Evolutionary conservation across 2,797 vertebrate genomes (phyloP), one percentile per base, ranked within the genome.

Genomic region (Enteromius fasciolatus): DNA sequence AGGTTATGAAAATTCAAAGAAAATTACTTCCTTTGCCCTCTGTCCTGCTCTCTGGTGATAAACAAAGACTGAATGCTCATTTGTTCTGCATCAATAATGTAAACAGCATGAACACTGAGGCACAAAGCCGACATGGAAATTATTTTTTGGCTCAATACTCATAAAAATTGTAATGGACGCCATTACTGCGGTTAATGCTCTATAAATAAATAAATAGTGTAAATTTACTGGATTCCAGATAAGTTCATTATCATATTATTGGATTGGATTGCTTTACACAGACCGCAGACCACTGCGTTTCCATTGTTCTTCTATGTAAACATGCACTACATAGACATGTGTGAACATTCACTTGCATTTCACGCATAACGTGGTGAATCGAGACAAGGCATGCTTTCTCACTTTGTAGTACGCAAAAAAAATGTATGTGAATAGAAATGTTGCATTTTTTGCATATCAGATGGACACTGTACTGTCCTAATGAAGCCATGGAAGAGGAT

Each of bases 211-310:
- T 20, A 61, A 80, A 48, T 31, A 73, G 28, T 33, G 8, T 10
- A 14, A 17, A 28, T 41, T 67, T 57, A 28, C 48, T 57, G 46
- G 59, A 33, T 67, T 52, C 44, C 3, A 39, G 64, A 50, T 69
- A 14, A 64, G 18, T 31, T 50, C 61, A 74, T 78, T 81, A 73
- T 28, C 63, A 70, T 41, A 39, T 44, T 28, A 46, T 63, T 76
- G 1, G 1, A 61, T 28, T 61, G 25, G 33, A 63, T 20, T 61
- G 74, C n/a, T 17, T 75, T 25, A 59, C n/a, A 2, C 33, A 75
- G n/a, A 17, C 31, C 7, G 28, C 48, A 54, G 33, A n/a, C 3
- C 31, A 74, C 10, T 14, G 18, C 18, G 0, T 52, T 74, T 52
- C 18, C 5, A 7, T n/a, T 52, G 5, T 3, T 50, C 11, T 73